Evolutionary conservation across 2,888 invertebrate species (phyloP), one percentile per base, ranked within the genome.

Genomic region (Melipona bicolor): DNA sequence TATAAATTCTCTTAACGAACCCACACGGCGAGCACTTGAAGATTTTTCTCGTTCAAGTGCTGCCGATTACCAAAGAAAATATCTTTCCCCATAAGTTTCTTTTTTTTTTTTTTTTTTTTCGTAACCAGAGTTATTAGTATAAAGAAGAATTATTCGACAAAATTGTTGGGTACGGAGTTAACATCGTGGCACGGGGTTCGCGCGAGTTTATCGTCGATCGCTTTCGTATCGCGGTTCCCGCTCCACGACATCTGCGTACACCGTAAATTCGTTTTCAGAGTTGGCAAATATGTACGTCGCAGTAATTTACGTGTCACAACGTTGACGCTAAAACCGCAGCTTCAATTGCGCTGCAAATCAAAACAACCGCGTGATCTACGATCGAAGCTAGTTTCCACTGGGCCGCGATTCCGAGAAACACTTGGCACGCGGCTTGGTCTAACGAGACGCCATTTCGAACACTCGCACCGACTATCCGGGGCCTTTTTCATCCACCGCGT

Each of bases 1-100:
- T 87, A 85, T 88, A 81, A 85, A 90, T 87, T 83, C 65, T 64
- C 68, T 77, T 78, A 88, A 89, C 49, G 82, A 84, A 79, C 52
- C 71, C 64, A 13, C 64, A 13, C 24, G 62, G 24, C 62, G 68
- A 78, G 36, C 68, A 67, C 76, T 59, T 54, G 54, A 27, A 36
- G 19, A 11, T 49, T 73, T 79, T 59, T 36, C n/a, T 70, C n/a
- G 19, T 32, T 4, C 61, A 32, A 21, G 19, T 32, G 11, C 17
- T 27, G 17, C 24, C 13, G 43, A 13, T 19, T 54, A 6, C 50
- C 24, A 24, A 36, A 65, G 52, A 32, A 54, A 27, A 52, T 19
- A n/a, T 6, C 43, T 21, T 21, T 43, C 13, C 43, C 19, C 19
- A 11, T 59, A 43, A 19, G 13, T 21, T 32, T 27, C 13, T 27